These are phyloP conservation scores for Bilobella aurantiaca DNA, from an alignment of 1,140 invertebrate species.

Conservation along the genomic window DNA sequence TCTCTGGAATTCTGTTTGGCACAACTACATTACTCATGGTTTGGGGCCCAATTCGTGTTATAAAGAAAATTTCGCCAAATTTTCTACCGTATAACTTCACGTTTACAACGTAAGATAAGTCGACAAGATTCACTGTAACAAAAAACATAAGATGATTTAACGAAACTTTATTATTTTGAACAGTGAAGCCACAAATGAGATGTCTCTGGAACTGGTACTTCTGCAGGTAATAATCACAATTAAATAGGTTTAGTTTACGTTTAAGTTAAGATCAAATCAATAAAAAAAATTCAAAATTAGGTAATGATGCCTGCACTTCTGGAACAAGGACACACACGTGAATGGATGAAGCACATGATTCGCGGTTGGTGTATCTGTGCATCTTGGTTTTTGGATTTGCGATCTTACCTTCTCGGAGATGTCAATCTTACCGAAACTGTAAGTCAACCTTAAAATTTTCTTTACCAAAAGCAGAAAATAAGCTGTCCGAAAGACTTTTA, in stretches of 20 bases:
- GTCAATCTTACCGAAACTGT: constrained; percentile 36
- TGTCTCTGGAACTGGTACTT: constrained; percentile 83
- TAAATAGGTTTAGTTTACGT: constrained; percentile 4
- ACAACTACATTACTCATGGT: constrained; percentile 90
- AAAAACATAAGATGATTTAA: neutral
- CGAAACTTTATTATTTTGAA: constrained; percentile 39
- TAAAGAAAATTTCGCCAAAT: constrained; percentile 68
- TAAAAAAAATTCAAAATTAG: constrained; percentile 38
- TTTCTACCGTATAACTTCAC: constrained; percentile 89
- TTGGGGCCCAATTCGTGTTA: constrained; percentile 82
- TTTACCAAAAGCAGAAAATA: too few relatives aligned
- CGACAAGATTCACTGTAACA: neutral
- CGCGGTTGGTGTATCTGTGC: constrained; percentile 79
- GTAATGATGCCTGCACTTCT: constrained; percentile 82
- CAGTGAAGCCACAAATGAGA: constrained; percentile 64
- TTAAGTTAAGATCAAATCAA: too few relatives aligned
- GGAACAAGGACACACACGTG: constrained; percentile 88
- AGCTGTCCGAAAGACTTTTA: too few relatives aligned
- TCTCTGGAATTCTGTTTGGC: constrained; percentile 91
- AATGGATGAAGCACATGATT: constrained; percentile 80
- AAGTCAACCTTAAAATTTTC: constrained; percentile 24
- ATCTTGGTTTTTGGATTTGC: constrained; percentile 71
- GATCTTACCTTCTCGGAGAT: constrained; percentile 77
- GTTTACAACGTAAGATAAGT: constrained; percentile 45
- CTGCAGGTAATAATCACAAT: constrained; percentile 85